Conservation (phyloP, 2,797 vertebrate species). For the Phalanger gymnotis region DNA sequence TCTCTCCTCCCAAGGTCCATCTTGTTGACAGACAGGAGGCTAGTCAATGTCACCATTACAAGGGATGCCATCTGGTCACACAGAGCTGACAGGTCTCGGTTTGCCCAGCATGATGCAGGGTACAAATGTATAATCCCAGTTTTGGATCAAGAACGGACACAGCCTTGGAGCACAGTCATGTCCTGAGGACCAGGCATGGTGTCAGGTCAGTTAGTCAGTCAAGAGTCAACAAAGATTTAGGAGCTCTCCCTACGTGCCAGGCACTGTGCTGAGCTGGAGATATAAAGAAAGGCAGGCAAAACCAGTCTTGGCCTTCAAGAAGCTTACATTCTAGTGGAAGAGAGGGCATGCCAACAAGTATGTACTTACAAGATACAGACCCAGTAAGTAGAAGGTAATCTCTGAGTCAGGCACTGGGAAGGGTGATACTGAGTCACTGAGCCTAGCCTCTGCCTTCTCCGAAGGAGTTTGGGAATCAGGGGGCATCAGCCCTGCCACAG, state of each 20-base stretch:
- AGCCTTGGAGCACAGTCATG: neutral
- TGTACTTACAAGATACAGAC: neutral
- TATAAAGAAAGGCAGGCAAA: neutral
- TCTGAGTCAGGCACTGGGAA: neutral
- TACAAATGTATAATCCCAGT: slow-evolving; percentile 5
- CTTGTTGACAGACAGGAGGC: slow-evolving; percentile 14
- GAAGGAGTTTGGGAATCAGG: neutral
- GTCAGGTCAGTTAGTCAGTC: neutral
- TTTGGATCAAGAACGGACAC: neutral
- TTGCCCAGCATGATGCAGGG: neutral
- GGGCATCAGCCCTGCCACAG: neutral
- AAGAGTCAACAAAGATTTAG: neutral
- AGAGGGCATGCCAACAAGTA: neutral
- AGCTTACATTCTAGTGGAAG: neutral
- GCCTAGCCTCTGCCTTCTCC: neutral
- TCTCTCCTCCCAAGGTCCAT: neutral
- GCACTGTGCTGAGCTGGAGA: neutral
- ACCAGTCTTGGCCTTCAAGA: neutral
- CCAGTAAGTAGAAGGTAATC: neutral
- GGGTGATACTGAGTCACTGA: neutral
- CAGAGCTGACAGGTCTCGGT: slow-evolving; percentile 12
- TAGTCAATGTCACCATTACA: neutral
- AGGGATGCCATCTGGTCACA: slow-evolving; percentile 59
- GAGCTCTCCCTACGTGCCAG: neutral
- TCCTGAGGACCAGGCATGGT: neutral